phyloP scores from a whole-genome alignment of 2,888 invertebrate genomes.

The Leucania comma region DNA sequence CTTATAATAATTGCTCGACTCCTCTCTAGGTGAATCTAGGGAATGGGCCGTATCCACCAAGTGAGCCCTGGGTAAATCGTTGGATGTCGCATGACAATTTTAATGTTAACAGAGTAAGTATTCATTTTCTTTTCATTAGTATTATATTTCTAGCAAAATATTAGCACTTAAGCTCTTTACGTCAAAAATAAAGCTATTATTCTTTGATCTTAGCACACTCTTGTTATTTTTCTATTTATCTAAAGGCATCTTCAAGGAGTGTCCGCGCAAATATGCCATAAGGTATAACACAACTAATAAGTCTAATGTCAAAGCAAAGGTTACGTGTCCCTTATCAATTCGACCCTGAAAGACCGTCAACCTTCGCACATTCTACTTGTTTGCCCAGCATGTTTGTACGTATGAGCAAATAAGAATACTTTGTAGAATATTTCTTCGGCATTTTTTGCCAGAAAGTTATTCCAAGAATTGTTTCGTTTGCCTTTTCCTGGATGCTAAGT shows the following conservation, averaged over 20 bases:
- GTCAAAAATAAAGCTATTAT: neutral
- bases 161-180: neutral
- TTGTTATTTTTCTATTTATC: slow-evolving; percentile 15
- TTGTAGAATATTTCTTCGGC: slow-evolving; percentile 32
- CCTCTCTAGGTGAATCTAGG: too few relatives aligned
- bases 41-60: too few relatives aligned
- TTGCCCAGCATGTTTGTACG: slow-evolving; percentile 67
- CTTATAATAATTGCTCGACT: too few relatives aligned
- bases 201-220: neutral
- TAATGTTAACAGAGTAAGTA: neutral
- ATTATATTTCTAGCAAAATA: neutral
- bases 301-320: slow-evolving; percentile 64
- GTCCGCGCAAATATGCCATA: slow-evolving; percentile 34
- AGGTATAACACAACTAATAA: slow-evolving; percentile 49
- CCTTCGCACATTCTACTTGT: slow-evolving; percentile 82
- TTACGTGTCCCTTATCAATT: slow-evolving; percentile 71
- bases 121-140: neutral
- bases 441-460: slow-evolving; percentile 39
- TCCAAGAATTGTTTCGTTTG: slow-evolving; percentile 7
- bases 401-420: slow-evolving; percentile 55
- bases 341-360: slow-evolving; percentile 73
- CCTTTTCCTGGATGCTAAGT: slow-evolving; percentile 10
- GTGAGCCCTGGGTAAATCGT: too few relatives aligned
- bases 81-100: too few relatives aligned
- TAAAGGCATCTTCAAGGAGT: slow-evolving; percentile 12